A percentile compares a stretch with the other conserved stretches of the same genome.
Conservation (phyloP, 2,113 vertebrate genomes). For the Capreolus pygargus region DNA sequence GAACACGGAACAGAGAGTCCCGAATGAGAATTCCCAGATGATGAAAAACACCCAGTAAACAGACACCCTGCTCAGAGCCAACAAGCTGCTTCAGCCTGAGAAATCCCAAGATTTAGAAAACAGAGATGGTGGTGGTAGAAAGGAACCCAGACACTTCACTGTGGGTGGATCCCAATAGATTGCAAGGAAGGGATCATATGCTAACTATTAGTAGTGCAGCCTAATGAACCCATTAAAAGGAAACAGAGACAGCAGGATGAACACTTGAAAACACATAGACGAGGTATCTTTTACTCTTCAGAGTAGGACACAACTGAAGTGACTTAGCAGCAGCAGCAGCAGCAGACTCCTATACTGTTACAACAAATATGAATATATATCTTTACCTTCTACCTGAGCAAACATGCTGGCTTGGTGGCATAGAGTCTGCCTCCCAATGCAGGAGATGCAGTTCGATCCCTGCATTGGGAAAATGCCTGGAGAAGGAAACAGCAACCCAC, state of each 20-base stretch:
- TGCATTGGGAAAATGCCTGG: neutral
- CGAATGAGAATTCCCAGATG: conserved; percentile 39
- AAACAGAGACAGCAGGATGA: neutral
- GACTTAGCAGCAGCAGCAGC: too few species aligned
- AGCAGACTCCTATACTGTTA: neutral
- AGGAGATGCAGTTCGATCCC: neutral
- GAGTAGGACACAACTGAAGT: neutral
- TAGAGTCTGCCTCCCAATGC: neutral
- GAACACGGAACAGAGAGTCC: conserved; percentile 37
- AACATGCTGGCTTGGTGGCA: neutral
- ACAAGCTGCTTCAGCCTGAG: neutral
- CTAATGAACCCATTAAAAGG: neutral
- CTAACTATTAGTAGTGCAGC: neutral
- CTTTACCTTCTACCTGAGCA: neutral
- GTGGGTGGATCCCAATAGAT: neutral
- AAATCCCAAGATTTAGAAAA: conserved; percentile 27
- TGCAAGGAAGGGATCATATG: neutral
- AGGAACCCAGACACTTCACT: neutral
- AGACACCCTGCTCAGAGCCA: conserved; percentile 1
- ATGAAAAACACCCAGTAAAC: conserved; percentile 9
- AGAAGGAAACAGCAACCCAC: neutral
- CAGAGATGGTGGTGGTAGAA: neutral
- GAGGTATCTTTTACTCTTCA: neutral
- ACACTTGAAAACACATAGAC: neutral
- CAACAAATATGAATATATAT: neutral